phyloP scores from a whole-genome alignment of 2,797 vertebrate genomes.

The Periparus ater region DNA sequence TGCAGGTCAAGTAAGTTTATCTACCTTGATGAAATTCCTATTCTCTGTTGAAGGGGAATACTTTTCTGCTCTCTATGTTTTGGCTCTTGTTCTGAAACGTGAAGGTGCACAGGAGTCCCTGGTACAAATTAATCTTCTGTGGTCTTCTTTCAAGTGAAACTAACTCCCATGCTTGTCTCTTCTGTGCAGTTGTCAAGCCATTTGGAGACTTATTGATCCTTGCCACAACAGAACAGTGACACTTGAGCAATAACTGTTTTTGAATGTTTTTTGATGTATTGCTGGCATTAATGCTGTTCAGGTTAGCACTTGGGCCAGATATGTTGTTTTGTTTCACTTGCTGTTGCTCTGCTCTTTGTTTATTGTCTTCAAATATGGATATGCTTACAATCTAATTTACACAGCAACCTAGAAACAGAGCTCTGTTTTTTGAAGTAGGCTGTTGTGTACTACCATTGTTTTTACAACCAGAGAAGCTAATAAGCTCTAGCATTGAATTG shows the following conservation, averaged over 20 bases:
- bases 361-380: neutral
- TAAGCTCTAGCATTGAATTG: neutral
- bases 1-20: neutral
- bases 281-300: neutral
- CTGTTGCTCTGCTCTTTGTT: neutral
- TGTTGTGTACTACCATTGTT: neutral
- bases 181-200: neutral
- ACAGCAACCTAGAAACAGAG: neutral
- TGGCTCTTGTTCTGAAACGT: neutral
- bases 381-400: neutral
- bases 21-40: neutral
- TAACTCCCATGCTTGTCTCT: slow-evolving; percentile 15
- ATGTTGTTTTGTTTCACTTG: neutral
- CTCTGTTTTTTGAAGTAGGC: neutral
- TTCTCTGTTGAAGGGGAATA: neutral
- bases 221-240: neutral
- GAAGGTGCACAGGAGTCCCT: neutral
- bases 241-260: neutral
- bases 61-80: neutral
- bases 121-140: slow-evolving; percentile 27
- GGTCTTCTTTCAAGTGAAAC: slow-evolving; percentile 33
- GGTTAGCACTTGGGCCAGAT: neutral
- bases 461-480: neutral
- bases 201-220: slow-evolving; percentile 25
- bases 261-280: neutral